These are phyloP conservation scores for Podilymbus podiceps DNA, from an alignment of 2,113 vertebrate species.

Conservation along the genomic window DNA sequence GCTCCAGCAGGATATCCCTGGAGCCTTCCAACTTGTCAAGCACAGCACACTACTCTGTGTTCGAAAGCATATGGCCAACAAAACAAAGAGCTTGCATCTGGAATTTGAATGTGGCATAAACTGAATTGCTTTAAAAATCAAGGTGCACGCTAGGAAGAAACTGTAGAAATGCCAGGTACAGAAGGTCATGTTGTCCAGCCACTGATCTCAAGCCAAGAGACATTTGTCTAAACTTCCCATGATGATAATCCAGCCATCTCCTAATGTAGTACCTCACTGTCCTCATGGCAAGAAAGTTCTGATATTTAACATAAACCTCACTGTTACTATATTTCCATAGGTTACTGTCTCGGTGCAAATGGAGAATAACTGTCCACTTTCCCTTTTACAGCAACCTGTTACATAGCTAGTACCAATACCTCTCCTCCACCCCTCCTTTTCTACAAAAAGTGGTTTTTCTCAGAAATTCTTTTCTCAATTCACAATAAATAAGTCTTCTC, in stretches of 20 bases:
- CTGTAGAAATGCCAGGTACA: background rate
- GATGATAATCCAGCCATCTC: background rate
- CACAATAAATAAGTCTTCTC: background rate
- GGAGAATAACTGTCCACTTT: background rate
- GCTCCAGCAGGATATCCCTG: constrained; percentile 9
- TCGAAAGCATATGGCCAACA: constrained; percentile 30
- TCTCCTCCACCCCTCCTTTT: background rate
- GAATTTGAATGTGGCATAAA: constrained; percentile 19
- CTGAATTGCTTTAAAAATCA: background rate
- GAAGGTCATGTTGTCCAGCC: background rate
- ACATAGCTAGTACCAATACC: background rate
- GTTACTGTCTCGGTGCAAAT: background rate
- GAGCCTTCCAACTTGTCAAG: constrained; percentile 21
- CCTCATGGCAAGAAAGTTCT: background rate
- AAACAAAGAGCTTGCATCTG: constrained; percentile 28
- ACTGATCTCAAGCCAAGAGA: background rate
- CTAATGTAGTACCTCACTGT: background rate
- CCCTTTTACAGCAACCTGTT: background rate
- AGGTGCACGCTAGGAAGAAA: background rate
- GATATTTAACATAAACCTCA: background rate
- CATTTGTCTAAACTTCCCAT: background rate
- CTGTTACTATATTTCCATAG: background rate
- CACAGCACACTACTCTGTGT: background rate
- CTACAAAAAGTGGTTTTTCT: background rate
- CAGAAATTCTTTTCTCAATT: background rate